A percentile compares a stretch with the other conserved stretches of the same genome.
Evolutionary conservation across 2,888 invertebrate genomes (phyloP).

Genomic region (Salpingus planirostris): DNA sequence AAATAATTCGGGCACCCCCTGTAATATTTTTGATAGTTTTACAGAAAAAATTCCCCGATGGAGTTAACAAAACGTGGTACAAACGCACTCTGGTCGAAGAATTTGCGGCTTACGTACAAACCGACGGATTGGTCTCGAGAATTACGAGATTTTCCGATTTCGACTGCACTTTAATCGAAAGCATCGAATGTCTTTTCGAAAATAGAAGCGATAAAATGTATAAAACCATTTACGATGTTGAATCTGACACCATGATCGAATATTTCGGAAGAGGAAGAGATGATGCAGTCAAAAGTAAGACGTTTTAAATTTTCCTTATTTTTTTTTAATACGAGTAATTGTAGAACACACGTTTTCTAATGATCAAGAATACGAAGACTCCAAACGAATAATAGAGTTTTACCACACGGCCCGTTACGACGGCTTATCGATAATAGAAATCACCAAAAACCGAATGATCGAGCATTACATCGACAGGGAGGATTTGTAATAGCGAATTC

Average conservation of each 20-base stretch:
- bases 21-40: conserved; percentile 20
- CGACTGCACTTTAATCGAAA: conserved; percentile 41
- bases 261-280: conserved; percentile 56
- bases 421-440: conserved; percentile 53
- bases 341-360: conserved; percentile 43
- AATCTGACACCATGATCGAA: conserved; percentile 48
- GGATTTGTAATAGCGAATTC: conserved; percentile 37
- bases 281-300: conserved; percentile 58
- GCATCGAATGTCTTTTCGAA: conserved; percentile 52
- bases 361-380: too few species aligned
- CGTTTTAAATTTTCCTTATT: background rate
- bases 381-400: conserved; percentile 40
- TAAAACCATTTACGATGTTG: conserved; percentile 46
- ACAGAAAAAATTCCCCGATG: conserved; percentile 53
- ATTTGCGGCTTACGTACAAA: conserved; percentile 66
- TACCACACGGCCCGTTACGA: conserved; percentile 58
- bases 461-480: conserved; percentile 51
- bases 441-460: conserved; percentile 45
- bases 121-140: conserved; percentile 61
- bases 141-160: conserved; percentile 55
- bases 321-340: too few species aligned
- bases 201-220: conserved; percentile 58
- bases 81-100: conserved; percentile 68
- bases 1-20: background rate
- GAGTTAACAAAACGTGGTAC: conserved; percentile 57